phyloP scores from a whole-genome alignment of 2,888 invertebrate genomes.

The Eurytoma adleriae region DNA sequence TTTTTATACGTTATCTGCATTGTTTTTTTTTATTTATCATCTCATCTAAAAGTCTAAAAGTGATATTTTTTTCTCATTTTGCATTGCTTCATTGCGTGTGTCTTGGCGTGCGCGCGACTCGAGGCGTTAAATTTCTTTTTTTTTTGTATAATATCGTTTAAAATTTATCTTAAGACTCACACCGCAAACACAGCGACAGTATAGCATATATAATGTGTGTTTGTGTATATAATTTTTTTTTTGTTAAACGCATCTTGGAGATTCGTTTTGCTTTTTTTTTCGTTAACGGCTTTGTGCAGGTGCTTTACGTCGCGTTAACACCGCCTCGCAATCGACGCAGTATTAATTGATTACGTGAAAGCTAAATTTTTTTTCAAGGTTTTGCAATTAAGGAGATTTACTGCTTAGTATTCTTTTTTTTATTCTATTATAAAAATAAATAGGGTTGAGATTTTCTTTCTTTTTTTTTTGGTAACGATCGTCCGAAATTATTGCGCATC shows the following conservation, averaged over 20 bases:
- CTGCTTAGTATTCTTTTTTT: not conserved
- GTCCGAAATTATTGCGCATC: too few relatives aligned
- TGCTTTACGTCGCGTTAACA: conserved; percentile 32
- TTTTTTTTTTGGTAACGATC: not conserved
- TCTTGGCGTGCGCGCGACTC: conserved; percentile 25
- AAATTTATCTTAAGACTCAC: conserved; percentile 5
- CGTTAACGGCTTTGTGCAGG: conserved; percentile 37
- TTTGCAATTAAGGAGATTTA: too few relatives aligned
- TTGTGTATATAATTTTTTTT: conserved; percentile 5
- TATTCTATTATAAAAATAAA: conserved; percentile 22
- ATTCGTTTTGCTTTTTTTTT: not conserved
- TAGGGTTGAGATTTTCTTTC: conserved; percentile 1
- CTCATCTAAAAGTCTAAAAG: conserved; percentile 24
- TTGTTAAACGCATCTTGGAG: not conserved
- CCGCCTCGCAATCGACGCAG: conserved; percentile 45
- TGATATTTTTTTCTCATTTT: conserved; percentile 19
- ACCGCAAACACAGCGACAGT: too few relatives aligned
- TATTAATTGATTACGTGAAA: conserved; percentile 26
- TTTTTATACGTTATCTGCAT: conserved; percentile 1
- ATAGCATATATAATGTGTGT: not conserved
- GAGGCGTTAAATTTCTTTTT: conserved; percentile 28
- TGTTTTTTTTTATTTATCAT: not conserved
- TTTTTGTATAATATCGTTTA: not conserved
- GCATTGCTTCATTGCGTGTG: conserved; percentile 22
- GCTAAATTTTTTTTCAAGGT: too few relatives aligned